These are phyloP conservation scores for Nematostella vectensis DNA, from an alignment of 92 coral and sea anemone genomes.

Conservation along the genomic window DNA sequence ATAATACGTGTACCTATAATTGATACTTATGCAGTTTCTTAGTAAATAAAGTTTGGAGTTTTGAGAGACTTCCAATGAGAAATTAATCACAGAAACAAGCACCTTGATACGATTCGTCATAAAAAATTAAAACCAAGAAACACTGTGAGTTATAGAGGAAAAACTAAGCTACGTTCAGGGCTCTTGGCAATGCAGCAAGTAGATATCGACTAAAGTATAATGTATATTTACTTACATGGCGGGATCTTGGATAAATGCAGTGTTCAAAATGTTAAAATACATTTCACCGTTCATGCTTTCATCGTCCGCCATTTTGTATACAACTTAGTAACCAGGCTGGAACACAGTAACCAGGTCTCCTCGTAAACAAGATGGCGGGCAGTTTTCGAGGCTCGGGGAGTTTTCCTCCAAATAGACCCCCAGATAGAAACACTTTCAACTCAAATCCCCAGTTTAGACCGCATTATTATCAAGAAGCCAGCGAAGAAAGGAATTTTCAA, in stretches of 20 bases:
- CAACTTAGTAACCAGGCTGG: conserved; percentile 36
- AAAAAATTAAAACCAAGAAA: no score
- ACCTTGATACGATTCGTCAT: no score
- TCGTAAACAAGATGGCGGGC: conserved; percentile 52
- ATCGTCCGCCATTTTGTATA: conserved; percentile 64
- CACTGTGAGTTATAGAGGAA: no score
- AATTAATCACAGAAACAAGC: no score
- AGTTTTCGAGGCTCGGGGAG: neutral
- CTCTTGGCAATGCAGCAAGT: no score
- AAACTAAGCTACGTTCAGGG: no score
- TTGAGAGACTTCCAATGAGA: no score
- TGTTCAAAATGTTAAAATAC: conserved; percentile 62
- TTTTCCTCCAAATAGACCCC: neutral
- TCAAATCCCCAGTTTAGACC: neutral
- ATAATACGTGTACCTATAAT: no score
- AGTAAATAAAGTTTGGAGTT: no score
- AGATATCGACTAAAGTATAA: no score
- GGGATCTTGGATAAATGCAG: conserved; percentile 53
- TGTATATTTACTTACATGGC: conserved; percentile 72
- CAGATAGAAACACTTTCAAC: neutral
- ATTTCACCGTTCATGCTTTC: conserved; percentile 42
- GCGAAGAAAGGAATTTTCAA: neutral
- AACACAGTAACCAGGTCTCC: conserved; percentile 38
- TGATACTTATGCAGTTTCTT: no score
- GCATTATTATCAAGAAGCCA: neutral